Evolutionary conservation across 1,140 invertebrate genomes (phyloP).

Genomic region (Trichogramma pretiosum): DNA sequence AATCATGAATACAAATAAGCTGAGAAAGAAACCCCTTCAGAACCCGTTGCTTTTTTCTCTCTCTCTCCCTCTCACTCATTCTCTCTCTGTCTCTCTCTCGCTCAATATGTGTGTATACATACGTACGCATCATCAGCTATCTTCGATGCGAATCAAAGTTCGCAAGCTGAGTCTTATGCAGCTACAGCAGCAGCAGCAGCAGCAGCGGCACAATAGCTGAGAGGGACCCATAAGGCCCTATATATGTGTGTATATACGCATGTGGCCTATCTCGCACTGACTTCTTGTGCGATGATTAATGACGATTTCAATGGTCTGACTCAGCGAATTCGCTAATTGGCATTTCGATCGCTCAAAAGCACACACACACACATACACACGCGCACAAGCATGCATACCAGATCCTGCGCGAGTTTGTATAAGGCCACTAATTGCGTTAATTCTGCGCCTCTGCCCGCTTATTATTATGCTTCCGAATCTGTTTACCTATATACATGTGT

Average conservation of each 20-base stretch:
- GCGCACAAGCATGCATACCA: too few species aligned
- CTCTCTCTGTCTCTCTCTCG: too few species aligned
- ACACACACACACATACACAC: too few species aligned
- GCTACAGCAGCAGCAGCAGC: too few species aligned
- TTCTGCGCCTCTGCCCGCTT: conserved; percentile 7
- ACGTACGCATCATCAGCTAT: neutral
- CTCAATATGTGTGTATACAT: too few species aligned
- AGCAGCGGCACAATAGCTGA: too few species aligned
- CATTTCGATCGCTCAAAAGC: conserved; percentile 3
- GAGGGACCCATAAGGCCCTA: neutral
- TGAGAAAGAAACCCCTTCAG: neutral
- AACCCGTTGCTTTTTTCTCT: conserved; percentile 1
- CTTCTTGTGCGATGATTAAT: neutral
- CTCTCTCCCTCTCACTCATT: too few species aligned
- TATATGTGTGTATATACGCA: too few species aligned
- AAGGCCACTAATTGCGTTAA: conserved; percentile 9
- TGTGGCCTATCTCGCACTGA: too few species aligned
- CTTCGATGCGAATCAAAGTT: conserved; percentile 8
- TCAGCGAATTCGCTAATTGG: conserved; percentile 15
- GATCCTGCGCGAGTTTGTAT: neutral
- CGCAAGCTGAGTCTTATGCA: too few species aligned
- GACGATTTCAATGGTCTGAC: neutral
- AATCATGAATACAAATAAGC: conserved; percentile 1
- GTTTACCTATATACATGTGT: neutral
- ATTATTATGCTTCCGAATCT: too few species aligned